A percentile compares a stretch with the other conserved stretches of the same genome.
These are phyloP conservation scores for Palythoa caribaeorum DNA, from an alignment of 92 coral and sea anemone species.

Conservation along the genomic window DNA sequence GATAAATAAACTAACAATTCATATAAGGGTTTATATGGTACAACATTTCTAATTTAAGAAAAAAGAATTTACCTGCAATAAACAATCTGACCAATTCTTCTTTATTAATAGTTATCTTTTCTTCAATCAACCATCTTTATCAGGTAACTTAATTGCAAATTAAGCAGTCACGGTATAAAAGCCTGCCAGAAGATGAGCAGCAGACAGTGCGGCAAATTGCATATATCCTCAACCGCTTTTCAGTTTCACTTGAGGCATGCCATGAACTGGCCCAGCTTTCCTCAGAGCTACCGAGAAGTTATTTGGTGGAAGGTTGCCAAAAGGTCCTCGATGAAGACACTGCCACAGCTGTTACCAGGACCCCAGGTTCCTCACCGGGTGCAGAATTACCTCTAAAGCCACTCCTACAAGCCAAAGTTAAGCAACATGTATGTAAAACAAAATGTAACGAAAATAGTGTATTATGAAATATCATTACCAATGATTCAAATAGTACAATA, in stretches of 20 bases:
- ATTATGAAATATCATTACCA: no score
- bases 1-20: background rate
- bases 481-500: no score
- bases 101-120: background rate
- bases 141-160: background rate
- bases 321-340: background rate
- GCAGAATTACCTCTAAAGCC: slow-evolving; percentile 1
- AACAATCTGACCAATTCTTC: background rate
- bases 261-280: slow-evolving; percentile 16
- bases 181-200: slow-evolving; percentile 2
- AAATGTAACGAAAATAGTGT: no score
- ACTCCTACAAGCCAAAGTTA: slow-evolving; percentile 1
- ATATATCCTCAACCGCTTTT: background rate
- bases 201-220: background rate
- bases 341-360: background rate
- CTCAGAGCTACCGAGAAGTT: background rate
- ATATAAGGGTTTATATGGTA: background rate
- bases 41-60: background rate
- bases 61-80: background rate
- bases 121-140: background rate
- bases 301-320: slow-evolving; percentile 24
- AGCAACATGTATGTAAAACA: background rate
- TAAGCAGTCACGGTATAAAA: background rate
- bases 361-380: slow-evolving; percentile 17
- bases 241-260: slow-evolving; percentile 14